Evolutionary conservation across 2,888 invertebrate species (phyloP).

Genomic region (Diaprepes abbreviatus): DNA sequence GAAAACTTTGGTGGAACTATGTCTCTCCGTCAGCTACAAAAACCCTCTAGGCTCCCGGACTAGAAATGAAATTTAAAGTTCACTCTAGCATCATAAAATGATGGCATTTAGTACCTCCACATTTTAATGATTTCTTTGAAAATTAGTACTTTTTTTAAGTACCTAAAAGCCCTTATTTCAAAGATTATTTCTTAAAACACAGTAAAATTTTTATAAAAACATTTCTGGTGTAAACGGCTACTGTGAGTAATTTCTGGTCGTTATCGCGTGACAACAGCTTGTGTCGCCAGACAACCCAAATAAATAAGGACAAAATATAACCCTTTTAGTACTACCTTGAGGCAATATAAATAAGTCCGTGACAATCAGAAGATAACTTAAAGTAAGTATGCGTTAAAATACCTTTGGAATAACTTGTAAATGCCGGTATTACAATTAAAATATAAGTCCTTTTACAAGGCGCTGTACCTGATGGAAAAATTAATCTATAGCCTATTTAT

Average conservation of each 20-base stretch:
- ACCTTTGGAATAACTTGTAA: conserved; percentile 29
- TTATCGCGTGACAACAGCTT: conserved; percentile 59
- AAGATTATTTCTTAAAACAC: not conserved
- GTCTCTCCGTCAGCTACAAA: too few relatives aligned
- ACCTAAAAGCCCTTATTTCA: not conserved
- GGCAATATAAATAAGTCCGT: conserved; percentile 41
- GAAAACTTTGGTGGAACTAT: too few relatives aligned
- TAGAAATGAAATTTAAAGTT: too few relatives aligned
- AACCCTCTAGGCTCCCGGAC: too few relatives aligned
- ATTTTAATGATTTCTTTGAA: too few relatives aligned
- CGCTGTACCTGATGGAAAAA: not conserved
- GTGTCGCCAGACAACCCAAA: conserved; percentile 57
- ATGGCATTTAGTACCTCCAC: too few relatives aligned
- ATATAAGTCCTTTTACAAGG: not conserved
- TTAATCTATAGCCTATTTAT: not conserved
- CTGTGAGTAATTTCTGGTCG: conserved; percentile 57
- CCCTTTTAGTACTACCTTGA: conserved; percentile 45
- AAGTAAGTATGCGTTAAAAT: conserved; percentile 33
- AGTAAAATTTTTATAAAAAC: conserved; percentile 2
- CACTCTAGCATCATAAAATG: too few relatives aligned
- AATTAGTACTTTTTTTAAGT: too few relatives aligned
- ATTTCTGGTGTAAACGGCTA: conserved; percentile 33
- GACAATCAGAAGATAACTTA: conserved; percentile 39
- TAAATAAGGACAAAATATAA: conserved; percentile 51
- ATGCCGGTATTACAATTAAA: conserved; percentile 1